Evolutionary conservation across 2,888 invertebrate species (phyloP).

Genomic region (Spodoptera littoralis): DNA sequence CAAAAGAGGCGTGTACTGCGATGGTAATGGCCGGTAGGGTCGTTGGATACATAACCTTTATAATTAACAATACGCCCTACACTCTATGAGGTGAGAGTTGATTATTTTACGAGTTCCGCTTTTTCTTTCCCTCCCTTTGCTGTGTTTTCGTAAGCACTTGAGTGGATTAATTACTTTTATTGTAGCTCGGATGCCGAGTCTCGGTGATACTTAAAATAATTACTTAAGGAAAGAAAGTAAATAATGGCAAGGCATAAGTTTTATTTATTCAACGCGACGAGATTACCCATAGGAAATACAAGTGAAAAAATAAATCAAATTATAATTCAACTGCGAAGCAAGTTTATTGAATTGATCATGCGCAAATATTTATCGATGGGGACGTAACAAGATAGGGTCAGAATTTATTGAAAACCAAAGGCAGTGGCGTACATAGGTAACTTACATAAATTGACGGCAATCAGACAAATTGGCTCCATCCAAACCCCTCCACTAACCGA

Average conservation of each 20-base stretch:
- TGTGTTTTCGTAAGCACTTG: conserved; percentile 43
- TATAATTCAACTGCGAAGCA: conserved; percentile 73
- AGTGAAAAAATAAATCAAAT: conserved; percentile 58
- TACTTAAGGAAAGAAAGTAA: conserved; percentile 20
- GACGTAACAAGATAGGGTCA: conserved; percentile 85
- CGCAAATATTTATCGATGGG: conserved; percentile 88
- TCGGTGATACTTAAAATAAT: conserved; percentile 49
- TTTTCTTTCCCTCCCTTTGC: conserved; percentile 51
- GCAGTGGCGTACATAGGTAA: conserved; percentile 79
- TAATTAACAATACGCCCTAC: conserved; percentile 77
- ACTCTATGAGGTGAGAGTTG: conserved; percentile 60
- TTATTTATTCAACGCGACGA: conserved; percentile 32
- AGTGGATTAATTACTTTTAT: conserved; percentile 58
- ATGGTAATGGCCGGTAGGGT: conserved; percentile 79
- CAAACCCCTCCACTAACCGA: conserved; percentile 82
- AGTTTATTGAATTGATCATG: conserved; percentile 87
- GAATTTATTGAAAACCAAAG: conserved; percentile 85
- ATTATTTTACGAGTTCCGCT: conserved; percentile 64
- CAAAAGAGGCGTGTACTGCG: conserved; percentile 83
- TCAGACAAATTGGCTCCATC: conserved; percentile 89
- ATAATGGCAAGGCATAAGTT: conserved; percentile 9
- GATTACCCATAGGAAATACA: conserved; percentile 36
- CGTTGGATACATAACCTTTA: conserved; percentile 79
- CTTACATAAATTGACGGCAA: conserved; percentile 86
- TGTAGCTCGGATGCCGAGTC: conserved; percentile 25